Conservation (phyloP, 2,888 invertebrate genomes). For the Drosophila borealis region DNA sequence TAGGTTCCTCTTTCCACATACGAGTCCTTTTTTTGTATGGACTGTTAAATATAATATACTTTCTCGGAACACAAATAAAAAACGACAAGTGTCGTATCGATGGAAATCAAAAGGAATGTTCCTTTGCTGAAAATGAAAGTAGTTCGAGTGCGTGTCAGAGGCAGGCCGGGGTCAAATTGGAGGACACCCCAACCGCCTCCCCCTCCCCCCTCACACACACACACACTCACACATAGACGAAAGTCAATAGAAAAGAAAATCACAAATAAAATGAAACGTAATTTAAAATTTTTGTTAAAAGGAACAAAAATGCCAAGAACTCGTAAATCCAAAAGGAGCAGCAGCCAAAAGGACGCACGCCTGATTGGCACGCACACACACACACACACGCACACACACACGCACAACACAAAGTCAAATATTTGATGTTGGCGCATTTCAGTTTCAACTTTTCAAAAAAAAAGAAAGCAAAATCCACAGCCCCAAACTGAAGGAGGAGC, state of each 20-base stretch:
- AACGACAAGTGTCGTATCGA: constrained; percentile 18
- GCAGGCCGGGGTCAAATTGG: constrained; percentile 16
- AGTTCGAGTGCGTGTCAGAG: constrained; percentile 27
- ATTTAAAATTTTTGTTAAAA: constrained; percentile 73
- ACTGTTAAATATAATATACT: not conserved
- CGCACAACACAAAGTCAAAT: constrained; percentile 70
- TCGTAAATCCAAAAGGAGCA: constrained; percentile 62
- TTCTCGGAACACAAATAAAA: constrained; percentile 1
- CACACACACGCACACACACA: constrained; percentile 6
- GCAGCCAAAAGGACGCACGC: constrained; percentile 63
- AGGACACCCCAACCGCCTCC: not conserved
- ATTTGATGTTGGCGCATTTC: constrained; percentile 76
- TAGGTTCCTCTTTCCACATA: too few relatives aligned
- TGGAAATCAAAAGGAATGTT: constrained; percentile 51
- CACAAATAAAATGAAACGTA: constrained; percentile 65
- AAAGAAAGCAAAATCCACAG: constrained; percentile 33
- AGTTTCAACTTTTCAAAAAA: constrained; percentile 67
- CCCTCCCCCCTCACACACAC: not conserved
- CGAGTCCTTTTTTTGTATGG: not conserved
- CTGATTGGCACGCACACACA: constrained; percentile 75
- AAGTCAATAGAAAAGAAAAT: constrained; percentile 44
- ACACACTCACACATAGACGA: not conserved
- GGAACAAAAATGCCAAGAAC: constrained; percentile 61
- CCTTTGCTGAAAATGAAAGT: constrained; percentile 61
- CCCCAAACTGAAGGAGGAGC: constrained; percentile 31